Evolutionary conservation across 2,113 vertebrate genomes (phyloP), one percentile per base, ranked within the genome.

Genomic region (Poicephalus gulielmi): DNA sequence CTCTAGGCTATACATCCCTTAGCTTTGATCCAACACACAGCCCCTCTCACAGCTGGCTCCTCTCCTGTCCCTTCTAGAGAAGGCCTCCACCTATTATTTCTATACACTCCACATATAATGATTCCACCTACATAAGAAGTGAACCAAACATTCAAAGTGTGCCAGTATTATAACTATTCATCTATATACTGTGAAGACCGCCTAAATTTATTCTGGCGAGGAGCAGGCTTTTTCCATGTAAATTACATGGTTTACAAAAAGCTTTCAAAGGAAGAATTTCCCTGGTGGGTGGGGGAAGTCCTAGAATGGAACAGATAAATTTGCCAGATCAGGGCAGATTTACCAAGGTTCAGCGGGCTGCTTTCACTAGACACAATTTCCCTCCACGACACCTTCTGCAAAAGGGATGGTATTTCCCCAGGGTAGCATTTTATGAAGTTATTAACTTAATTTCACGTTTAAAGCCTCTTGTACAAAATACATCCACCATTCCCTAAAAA

Each of bases 401-500:
- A 62, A 90, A 64, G 19, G 13, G 31, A 78, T 13, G 3, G 0
- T 63, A 46, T 53, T 87, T 84, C 31, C 60, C 20, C 17, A 28
- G 43, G 10, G 60, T 3, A 41, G 18, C n/a, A 53, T 59, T 93
- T 94, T 79, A 79, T 53, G 19, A 93, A 87, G 50, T 46, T 43
- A 64, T 27, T 20, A 88, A 57, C 52, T 83, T 76, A 55, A 79
- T 55, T 60, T 63, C 28, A 73, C 4, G 28, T 59, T 87, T 88
- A 76, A 77, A 86, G 57, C 19, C 9, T 68, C 39, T 76, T 60
- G 17, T 59, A 87, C 13, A 70, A 87, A 90, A 93, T 35, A 71
- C 9, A 87, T 23, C 35, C 46, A 81, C 2, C 10, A n/a, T 31
- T 75, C 57, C 28, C 64, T 59, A 76, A 75, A 69, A 17, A 60